These are phyloP conservation scores for Yasuhikotakia modesta DNA, from an alignment of 2,797 vertebrate species.

Conservation along the genomic window DNA sequence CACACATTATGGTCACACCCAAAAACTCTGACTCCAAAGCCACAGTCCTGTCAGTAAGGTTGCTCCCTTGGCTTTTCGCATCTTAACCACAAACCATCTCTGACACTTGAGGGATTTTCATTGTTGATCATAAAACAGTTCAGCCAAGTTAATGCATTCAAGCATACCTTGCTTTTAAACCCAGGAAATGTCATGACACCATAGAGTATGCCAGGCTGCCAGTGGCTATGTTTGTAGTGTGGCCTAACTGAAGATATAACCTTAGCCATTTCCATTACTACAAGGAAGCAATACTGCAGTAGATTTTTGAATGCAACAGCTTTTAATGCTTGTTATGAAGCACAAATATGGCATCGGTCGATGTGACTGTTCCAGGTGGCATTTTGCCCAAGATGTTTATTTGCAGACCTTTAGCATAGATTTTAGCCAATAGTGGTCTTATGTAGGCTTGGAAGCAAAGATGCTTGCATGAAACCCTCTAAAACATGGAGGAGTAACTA, in stretches of 20 bases:
- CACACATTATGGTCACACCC: not conserved
- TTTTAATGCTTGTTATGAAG: constrained; percentile 30
- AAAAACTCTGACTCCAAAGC: constrained; percentile 38
- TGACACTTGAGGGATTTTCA: constrained; percentile 33
- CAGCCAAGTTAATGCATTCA: constrained; percentile 13
- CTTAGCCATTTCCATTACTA: constrained; percentile 41
- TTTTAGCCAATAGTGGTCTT: not conserved
- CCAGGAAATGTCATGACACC: constrained; percentile 42
- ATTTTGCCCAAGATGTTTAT: not conserved
- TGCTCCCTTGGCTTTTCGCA: constrained; percentile 9
- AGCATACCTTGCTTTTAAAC: constrained; percentile 36
- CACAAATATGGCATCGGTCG: constrained; percentile 11
- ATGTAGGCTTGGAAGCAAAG: not conserved
- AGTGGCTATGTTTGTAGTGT: constrained; percentile 76
- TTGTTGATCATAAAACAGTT: constrained; percentile 4
- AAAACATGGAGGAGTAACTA: not conserved
- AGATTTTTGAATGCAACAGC: constrained; percentile 42
- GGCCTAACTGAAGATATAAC: constrained; percentile 57
- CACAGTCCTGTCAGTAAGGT: constrained; percentile 43
- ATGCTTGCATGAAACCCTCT: not conserved
- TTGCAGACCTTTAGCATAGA: not conserved
- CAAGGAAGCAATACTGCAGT: constrained; percentile 43
- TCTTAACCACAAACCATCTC: constrained; percentile 46
- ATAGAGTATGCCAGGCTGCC: constrained; percentile 79
- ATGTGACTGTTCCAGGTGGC: not conserved